Base-by-base conservation (phyloP, 2,888 invertebrate genomes). In the Caenorhabditis imperialis region DNA sequence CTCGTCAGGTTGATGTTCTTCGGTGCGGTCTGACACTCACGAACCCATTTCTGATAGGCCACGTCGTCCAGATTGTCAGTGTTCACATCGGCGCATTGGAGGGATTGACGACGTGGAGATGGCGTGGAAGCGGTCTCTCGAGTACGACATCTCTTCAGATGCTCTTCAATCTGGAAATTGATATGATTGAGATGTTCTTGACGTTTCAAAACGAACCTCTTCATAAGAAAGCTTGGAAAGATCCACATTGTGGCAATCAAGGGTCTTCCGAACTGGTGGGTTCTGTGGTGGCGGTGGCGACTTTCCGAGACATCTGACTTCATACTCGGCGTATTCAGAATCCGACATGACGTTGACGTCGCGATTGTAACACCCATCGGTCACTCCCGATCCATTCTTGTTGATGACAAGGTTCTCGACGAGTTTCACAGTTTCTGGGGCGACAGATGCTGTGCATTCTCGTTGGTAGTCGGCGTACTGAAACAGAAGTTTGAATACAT, bases 231-330 rank as follows among this genome's bases (percentile, higher is more conserved):
- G 23, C 25, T 60, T 53, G 4, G 69, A 69, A 12, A 69, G 27
- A 47, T 69, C 69, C 0, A 69, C 69, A 37, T 60, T 58, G 30
- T 69, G 58, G 18, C 69, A 69, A 44, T 58, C 58, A 23, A 51
- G 37, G 12, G 37, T 25, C 3, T 45, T 16, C 14, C 60, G 58
- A 14, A 42, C 20, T 18, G 54, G 40, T 10, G 14, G 14, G 18
- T 65, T 55, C 4, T 16, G 37, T 14, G 30, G 8, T 2, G 33
- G 37, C 14, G 22, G 8, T 1, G 38, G 25, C 1, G 47, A 18
- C 27, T 22, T 42, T 27, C 63, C 63, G 14, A 65, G 33, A 18
- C 63, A 65, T 25, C 18, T 37, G 30, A 47, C 33, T 22, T 65
- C 63, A 25, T 65, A 65, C 23, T 54, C 45, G 3, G 47, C 35